Conservation (phyloP, 1,140 invertebrate species). For the Lepidurus arcticus region DNA sequence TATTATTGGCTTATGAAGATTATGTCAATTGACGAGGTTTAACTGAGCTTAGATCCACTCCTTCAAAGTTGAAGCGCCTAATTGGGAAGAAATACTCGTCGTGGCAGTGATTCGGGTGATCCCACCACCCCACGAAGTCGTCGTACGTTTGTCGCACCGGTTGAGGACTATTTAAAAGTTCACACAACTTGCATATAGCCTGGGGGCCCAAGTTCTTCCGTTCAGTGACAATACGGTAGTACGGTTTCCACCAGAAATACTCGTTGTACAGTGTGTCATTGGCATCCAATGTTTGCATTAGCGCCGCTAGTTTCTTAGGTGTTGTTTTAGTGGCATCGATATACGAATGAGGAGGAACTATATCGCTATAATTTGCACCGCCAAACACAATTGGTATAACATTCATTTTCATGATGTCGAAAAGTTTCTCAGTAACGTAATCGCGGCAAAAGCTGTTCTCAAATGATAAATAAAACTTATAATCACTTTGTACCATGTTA, state of each 20-base stretch:
- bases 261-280: constrained; percentile 40
- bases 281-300: constrained; percentile 48
- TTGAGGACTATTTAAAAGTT: constrained; percentile 12
- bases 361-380: constrained; percentile 48
- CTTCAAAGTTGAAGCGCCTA: not conserved
- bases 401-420: constrained; percentile 36
- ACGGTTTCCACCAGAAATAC: constrained; percentile 42
- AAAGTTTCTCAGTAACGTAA: constrained; percentile 45
- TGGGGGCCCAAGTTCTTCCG: constrained; percentile 12
- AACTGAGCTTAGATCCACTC: not conserved
- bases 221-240: constrained; percentile 29
- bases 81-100: not conserved
- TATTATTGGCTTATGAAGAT: not conserved
- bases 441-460: constrained; percentile 44
- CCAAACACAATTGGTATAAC: constrained; percentile 69
- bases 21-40: not conserved
- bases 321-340: constrained; percentile 54
- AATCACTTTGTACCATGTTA: constrained; percentile 31
- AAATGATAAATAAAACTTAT: constrained; percentile 44
- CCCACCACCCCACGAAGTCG: constrained; percentile 27
- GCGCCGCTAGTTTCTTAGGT: constrained; percentile 48
- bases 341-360: constrained; percentile 61
- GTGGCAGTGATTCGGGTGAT: constrained; percentile 24
- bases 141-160: constrained; percentile 23
- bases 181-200: constrained; percentile 31